Evolutionary conservation across 2,797 vertebrate species (phyloP).

Genomic region (Pseudochirops corinnae): DNA sequence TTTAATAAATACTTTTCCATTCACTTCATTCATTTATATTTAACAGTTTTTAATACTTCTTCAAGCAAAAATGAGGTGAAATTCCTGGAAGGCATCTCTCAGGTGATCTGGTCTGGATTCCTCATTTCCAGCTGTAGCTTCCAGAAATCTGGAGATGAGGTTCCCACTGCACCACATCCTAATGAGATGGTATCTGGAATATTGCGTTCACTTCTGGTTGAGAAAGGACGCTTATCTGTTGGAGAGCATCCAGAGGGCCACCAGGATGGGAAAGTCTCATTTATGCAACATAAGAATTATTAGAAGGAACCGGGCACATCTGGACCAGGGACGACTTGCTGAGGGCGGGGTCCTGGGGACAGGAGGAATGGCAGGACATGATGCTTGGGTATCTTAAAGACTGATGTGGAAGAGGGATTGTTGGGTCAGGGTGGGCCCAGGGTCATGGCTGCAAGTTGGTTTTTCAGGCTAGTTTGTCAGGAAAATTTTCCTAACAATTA

Average conservation of each 20-base stretch:
- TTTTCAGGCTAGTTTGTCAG: not conserved
- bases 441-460: not conserved
- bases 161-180: not conserved
- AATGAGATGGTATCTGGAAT: not conserved
- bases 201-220: not conserved
- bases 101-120: not conserved
- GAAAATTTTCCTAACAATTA: not conserved
- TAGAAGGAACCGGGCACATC: not conserved
- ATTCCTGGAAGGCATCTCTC: not conserved
- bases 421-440: not conserved
- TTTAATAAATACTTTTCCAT: not conserved
- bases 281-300: not conserved
- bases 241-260: not conserved
- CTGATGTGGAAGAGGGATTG: not conserved
- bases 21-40: not conserved
- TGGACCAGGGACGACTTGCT: not conserved
- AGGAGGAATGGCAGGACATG: not conserved
- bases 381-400: not conserved
- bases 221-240: not conserved
- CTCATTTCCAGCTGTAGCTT: not conserved
- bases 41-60: not conserved
- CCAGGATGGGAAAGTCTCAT: not conserved
- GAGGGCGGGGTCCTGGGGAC: not conserved
- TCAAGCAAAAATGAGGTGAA: not conserved
- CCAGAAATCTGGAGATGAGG: not conserved